phyloP scores from a whole-genome alignment of 2,797 vertebrate species.

The Helostoma temminkii region DNA sequence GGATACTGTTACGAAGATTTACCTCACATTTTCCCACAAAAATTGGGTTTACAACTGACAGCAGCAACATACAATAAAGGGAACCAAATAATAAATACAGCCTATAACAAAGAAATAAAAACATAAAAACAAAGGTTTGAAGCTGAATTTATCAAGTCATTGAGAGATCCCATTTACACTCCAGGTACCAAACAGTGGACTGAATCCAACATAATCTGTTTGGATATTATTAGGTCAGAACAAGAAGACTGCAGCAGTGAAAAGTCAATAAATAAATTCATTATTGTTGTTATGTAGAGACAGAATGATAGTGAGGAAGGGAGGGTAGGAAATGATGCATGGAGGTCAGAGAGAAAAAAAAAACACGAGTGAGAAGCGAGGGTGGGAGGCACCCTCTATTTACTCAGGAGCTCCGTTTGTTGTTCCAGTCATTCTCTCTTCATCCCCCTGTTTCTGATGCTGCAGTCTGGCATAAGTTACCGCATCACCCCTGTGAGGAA shows the following conservation, averaged over 20 bases:
- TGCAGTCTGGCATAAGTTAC: slow-evolving; percentile 93
- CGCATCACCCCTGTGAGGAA: slow-evolving; percentile 89
- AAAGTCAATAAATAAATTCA: slow-evolving; percentile 55
- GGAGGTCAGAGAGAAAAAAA: slow-evolving; percentile 13
- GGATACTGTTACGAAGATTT: slow-evolving; percentile 30
- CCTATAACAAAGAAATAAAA: slow-evolving; percentile 15
- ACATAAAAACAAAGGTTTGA: slow-evolving; percentile 15
- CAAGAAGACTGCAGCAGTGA: slow-evolving; percentile 33
- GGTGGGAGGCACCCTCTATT: slow-evolving; percentile 2
- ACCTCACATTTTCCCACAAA: slow-evolving; percentile 9
- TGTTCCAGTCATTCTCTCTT: slow-evolving; percentile 86
- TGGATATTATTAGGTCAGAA: slow-evolving; percentile 15
- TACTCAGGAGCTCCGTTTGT: slow-evolving; percentile 86
- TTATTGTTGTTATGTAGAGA: slow-evolving; percentile 18
- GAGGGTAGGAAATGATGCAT: slow-evolving; percentile 32
- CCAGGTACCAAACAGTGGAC: slow-evolving; percentile 39
- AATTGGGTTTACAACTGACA: slow-evolving; percentile 23
- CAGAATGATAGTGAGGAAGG: slow-evolving; percentile 5
- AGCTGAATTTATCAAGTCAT: slow-evolving; percentile 1
- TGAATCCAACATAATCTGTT: slow-evolving; percentile 28
- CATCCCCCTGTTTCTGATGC: slow-evolving; percentile 90
- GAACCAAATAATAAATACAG: slow-evolving; percentile 35
- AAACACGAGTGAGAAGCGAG: slow-evolving; percentile 4
- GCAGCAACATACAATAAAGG: slow-evolving; percentile 18
- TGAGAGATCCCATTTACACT: slow-evolving; percentile 29